phyloP scores from a whole-genome alignment of 2,888 invertebrate species.

The Oscheius sp. region DNA sequence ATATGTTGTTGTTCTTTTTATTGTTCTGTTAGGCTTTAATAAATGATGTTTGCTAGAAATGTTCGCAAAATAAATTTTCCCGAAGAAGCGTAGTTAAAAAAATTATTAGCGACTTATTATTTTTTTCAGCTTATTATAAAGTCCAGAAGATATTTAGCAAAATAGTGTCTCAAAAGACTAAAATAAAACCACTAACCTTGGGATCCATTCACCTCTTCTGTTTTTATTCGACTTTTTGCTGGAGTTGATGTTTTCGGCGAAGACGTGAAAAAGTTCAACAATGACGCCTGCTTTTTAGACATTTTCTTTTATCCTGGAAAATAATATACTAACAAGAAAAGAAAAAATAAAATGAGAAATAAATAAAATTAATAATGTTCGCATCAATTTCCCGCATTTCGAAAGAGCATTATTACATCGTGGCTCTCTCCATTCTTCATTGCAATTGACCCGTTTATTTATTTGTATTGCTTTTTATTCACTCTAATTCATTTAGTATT shows the following conservation, averaged over 20 bases:
- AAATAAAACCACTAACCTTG: no score
- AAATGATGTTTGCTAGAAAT: neutral
- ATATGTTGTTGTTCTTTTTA: constrained; percentile 11
- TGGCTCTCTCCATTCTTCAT: no score
- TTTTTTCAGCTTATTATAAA: no score
- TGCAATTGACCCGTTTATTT: no score
- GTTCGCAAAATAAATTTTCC: no score
- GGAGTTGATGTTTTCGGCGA: neutral
- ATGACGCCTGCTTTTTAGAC: neutral
- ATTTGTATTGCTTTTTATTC: no score
- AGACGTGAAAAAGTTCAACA: neutral
- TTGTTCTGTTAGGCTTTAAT: constrained; percentile 9
- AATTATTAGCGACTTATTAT: no score
- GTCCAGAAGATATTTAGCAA: no score
- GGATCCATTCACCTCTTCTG: neutral
- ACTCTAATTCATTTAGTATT: no score
- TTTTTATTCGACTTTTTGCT: neutral
- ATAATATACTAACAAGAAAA: neutral
- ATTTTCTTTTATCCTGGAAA: neutral
- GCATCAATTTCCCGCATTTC: neutral
- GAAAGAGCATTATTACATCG: no score
- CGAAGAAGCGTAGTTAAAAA: no score
- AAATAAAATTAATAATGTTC: neutral
- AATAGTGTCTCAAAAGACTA: no score
- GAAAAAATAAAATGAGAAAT: neutral